Conservation (phyloP, 2,113 vertebrate genomes). For the Tamias sibiricus region DNA sequence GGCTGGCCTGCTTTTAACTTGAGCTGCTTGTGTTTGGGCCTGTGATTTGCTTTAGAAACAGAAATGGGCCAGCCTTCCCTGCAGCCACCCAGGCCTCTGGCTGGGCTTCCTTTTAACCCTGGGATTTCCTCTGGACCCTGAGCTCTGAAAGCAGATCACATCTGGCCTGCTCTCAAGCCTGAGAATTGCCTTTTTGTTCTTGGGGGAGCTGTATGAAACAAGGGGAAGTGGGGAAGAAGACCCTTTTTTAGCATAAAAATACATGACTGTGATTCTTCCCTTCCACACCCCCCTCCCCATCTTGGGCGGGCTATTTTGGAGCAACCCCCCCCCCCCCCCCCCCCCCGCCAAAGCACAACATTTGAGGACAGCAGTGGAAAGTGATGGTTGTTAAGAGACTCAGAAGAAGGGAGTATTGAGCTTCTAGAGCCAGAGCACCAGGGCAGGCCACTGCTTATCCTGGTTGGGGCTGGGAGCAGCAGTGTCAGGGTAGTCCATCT, state of each 20-base stretch:
- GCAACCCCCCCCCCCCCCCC: not conserved
- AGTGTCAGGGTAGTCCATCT: not conserved
- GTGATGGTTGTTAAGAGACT: not conserved
- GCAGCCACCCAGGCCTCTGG: conserved; percentile 79
- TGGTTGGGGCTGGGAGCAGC: not conserved
- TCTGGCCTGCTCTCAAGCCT: conserved; percentile 20
- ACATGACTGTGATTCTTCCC: conserved; percentile 19
- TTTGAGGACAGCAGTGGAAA: not conserved
- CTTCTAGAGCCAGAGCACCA: not conserved
- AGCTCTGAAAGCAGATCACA: conserved; percentile 55
- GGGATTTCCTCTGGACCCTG: conserved; percentile 45
- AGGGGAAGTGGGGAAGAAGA: conserved; percentile 2
- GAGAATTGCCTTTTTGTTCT: conserved; percentile 67
- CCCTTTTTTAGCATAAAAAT: conserved; percentile 35
- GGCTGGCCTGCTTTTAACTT: conserved; percentile 66
- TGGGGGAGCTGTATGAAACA: not conserved
- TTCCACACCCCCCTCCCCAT: not conserved
- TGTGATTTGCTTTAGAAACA: conserved; percentile 86
- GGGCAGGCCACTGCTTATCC: not conserved
- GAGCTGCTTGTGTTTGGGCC: conserved; percentile 87
- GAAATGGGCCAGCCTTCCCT: conserved; percentile 61
- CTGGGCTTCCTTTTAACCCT: conserved; percentile 79
- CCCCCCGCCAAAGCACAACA: not conserved
- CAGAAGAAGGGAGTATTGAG: not conserved
- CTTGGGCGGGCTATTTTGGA: conserved; percentile 32